These are phyloP conservation scores for Drosophila algonquin DNA, from an alignment of 2,888 invertebrate species.

Conservation along the genomic window DNA sequence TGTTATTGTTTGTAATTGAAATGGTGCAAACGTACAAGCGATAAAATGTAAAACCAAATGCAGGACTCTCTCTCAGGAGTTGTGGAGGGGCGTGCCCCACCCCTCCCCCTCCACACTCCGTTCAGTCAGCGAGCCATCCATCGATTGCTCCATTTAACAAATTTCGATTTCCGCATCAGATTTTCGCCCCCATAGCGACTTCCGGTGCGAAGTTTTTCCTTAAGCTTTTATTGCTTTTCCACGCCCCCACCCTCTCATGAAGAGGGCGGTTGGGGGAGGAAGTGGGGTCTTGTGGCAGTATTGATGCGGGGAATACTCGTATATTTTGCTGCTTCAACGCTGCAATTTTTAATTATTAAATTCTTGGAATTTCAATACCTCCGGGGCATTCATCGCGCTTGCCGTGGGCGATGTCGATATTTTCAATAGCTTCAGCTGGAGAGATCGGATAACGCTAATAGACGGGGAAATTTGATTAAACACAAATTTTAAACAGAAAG, in stretches of 20 bases:
- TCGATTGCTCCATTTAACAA: constrained; percentile 81
- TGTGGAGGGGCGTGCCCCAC: constrained; percentile 16
- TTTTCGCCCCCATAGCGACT: constrained; percentile 63
- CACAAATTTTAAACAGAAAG: neutral
- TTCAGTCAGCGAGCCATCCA: constrained; percentile 55
- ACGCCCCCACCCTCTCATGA: constrained; percentile 15
- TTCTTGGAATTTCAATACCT: constrained; percentile 45
- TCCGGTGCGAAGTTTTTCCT: constrained; percentile 61
- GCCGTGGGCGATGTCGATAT: constrained; percentile 8
- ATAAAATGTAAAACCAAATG: constrained; percentile 77
- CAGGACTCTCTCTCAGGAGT: constrained; percentile 33
- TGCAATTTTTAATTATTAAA: constrained; percentile 70
- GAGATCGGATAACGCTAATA: constrained; percentile 31
- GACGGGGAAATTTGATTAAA: constrained; percentile 32
- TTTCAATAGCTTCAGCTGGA: constrained; percentile 25
- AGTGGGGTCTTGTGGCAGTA: constrained; percentile 41
- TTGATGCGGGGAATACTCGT: constrained; percentile 23
- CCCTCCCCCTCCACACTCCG: neutral
- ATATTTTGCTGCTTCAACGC: constrained; percentile 26
- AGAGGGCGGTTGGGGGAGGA: neutral
- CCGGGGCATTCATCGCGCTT: constrained; percentile 34
- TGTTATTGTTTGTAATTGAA: constrained; percentile 82
- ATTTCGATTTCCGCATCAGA: constrained; percentile 80
- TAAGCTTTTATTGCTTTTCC: constrained; percentile 62
- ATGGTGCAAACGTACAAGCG: constrained; percentile 80